These are phyloP conservation scores for Carassius gibelio DNA, from an alignment of 2,113 vertebrate genomes.

Conservation along the genomic window DNA sequence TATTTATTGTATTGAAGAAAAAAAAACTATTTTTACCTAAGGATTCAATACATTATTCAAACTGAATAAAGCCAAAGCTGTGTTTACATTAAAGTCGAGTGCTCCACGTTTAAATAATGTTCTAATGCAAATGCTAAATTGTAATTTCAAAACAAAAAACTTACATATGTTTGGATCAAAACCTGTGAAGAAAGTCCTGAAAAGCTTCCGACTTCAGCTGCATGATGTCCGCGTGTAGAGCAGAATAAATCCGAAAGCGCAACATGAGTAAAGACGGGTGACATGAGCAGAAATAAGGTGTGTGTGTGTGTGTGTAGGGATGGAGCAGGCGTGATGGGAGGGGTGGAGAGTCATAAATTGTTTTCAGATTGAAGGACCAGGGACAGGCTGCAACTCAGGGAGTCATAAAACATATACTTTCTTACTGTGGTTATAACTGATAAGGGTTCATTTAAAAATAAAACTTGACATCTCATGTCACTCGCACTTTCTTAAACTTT, in stretches of 20 bases:
- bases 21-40: background rate
- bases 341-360: slow-evolving; percentile 10
- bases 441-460: background rate
- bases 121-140: background rate
- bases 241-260: background rate
- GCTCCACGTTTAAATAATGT: background rate
- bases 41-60: background rate
- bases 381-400: background rate
- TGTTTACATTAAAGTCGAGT: background rate
- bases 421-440: background rate
- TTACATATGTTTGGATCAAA: slow-evolving; percentile 5
- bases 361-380: background rate
- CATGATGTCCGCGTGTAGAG: background rate
- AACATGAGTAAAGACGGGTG: background rate
- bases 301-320: background rate
- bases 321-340: background rate
- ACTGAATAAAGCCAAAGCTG: too few relatives aligned
- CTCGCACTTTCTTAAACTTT: background rate
- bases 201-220: slow-evolving; percentile 1
- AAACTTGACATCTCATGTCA: background rate
- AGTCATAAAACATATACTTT: background rate
- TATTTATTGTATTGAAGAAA: background rate
- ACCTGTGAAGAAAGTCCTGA: slow-evolving; percentile 2
- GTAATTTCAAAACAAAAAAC: background rate
- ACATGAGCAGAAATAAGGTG: background rate